These are phyloP conservation scores for Panthera tigris DNA, from an alignment of 2,113 vertebrate genomes.

Conservation along the genomic window DNA sequence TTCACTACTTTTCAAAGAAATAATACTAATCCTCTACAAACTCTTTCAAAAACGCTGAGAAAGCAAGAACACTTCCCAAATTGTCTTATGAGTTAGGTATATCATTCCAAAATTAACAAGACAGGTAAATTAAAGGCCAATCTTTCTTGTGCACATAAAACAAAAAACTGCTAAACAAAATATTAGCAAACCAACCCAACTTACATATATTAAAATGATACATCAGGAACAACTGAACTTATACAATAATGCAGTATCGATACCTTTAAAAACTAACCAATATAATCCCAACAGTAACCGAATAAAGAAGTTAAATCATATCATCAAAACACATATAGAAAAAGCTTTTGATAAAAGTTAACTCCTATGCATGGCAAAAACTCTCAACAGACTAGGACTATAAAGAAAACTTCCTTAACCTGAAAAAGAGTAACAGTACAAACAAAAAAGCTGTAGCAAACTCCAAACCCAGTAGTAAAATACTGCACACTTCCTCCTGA, in stretches of 20 bases:
- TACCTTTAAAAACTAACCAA: constrained; percentile 25
- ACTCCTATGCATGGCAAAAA: not conserved
- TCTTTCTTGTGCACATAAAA: not conserved
- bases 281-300: not conserved
- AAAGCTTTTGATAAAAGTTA: not conserved
- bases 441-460: not conserved
- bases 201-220: not conserved
- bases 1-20: not conserved
- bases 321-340: not conserved
- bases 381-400: not conserved
- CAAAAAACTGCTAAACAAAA: not conserved
- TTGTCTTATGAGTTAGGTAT: not conserved
- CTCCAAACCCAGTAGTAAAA: not conserved
- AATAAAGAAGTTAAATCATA: not conserved
- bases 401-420: not conserved
- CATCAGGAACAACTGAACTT: not conserved
- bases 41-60: not conserved
- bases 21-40: not conserved
- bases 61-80: not conserved
- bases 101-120: not conserved
- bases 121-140: not conserved
- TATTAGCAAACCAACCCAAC: not conserved
- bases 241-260: not conserved
- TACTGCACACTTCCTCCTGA: not conserved
- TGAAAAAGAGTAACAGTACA: not conserved